Conservation (phyloP, 2,888 invertebrate genomes). For the Spisula subtruncata region DNA sequence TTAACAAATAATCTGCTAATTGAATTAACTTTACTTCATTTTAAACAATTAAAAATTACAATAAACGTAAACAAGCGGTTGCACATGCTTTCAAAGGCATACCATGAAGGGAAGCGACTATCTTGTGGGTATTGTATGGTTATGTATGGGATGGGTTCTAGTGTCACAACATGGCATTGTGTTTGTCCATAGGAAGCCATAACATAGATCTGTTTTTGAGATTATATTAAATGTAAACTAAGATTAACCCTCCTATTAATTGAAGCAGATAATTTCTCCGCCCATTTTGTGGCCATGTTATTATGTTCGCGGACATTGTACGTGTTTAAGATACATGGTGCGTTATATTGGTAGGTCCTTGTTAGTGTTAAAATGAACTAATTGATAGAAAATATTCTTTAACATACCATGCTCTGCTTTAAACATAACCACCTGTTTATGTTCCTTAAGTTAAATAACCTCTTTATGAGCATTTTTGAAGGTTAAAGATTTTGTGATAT, state of each 20-base stretch:
- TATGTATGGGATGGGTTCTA: not conserved
- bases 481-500: not conserved
- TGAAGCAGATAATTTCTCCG: slow-evolving; percentile 38
- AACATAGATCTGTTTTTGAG: not conserved
- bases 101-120: slow-evolving; percentile 12
- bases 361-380: not conserved
- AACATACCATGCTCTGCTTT: not conserved
- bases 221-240: not conserved
- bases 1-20: not conserved
- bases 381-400: not conserved
- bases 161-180: not conserved
- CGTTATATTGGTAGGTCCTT: not conserved
- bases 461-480: not conserved
- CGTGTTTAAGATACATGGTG: not conserved
- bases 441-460: not conserved
- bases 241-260: not conserved
- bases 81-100: not conserved
- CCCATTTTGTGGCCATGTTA: not conserved
- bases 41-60: not conserved
- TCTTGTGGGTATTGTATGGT: slow-evolving; percentile 14
- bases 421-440: not conserved
- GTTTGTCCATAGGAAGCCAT: slow-evolving; percentile 5
- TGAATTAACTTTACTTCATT: not conserved
- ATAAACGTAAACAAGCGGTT: not conserved
- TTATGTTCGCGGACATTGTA: not conserved